These are phyloP conservation scores for Gastrophryne carolinensis DNA, from an alignment of 2,797 vertebrate genomes.

Conservation along the genomic window DNA sequence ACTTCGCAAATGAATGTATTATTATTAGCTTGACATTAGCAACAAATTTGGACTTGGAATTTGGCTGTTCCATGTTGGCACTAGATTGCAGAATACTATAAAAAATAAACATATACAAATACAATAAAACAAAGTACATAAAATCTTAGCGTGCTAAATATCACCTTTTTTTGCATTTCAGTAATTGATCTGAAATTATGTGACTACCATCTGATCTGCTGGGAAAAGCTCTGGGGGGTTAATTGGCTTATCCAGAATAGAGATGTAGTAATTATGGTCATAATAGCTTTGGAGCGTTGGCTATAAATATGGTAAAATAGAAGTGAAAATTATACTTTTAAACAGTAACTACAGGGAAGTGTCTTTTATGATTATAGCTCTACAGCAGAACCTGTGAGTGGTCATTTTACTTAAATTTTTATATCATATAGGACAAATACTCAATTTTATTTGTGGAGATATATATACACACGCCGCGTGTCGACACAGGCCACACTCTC, in stretches of 20 bases:
- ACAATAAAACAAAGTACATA: background rate
- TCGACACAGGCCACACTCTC: no score
- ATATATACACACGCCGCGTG: no score
- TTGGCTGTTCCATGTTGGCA: no score
- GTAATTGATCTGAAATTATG: background rate
- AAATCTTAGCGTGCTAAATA: background rate
- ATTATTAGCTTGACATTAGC: no score
- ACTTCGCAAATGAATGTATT: no score
- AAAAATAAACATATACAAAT: background rate
- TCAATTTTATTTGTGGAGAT: no score
- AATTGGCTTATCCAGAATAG: conserved; percentile 23
- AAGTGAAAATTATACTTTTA: background rate
- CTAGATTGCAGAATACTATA: background rate
- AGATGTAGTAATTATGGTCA: conserved; percentile 16
- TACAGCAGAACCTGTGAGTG: background rate
- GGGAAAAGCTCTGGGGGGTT: conserved; percentile 5
- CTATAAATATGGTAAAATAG: conserved; percentile 8
- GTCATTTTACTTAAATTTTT: background rate
- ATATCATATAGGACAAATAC: no score
- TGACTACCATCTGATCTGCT: background rate
- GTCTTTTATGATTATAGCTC: background rate
- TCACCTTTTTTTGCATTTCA: background rate
- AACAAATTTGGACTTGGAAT: no score
- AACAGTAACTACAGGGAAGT: background rate
- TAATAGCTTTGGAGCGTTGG: background rate